A percentile compares a stretch with the other conserved stretches of the same genome.
These are phyloP conservation scores for Cherax destructor DNA, from an alignment of 1,140 invertebrate genomes.

Conservation along the genomic window DNA sequence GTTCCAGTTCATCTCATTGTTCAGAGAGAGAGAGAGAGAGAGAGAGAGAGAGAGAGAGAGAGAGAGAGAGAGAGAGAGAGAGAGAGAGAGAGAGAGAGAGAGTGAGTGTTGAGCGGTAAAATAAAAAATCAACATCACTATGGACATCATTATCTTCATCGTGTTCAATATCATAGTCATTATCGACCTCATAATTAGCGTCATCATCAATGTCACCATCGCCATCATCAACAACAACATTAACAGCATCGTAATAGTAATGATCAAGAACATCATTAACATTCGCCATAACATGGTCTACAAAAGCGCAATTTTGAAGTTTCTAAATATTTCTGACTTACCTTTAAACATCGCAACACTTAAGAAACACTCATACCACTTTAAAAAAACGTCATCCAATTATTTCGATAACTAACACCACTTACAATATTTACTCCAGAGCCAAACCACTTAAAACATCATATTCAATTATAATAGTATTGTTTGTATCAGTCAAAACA, in stretches of 20 bases:
- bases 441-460: neutral
- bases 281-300: neutral
- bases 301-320: too few species aligned
- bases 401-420: neutral
- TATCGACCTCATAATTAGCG: too few species aligned
- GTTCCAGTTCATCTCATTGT: neutral
- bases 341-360: too few species aligned
- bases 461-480: neutral
- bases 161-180: too few species aligned
- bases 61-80: neutral
- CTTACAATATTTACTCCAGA: neutral
- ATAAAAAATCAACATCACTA: neutral
- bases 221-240: neutral
- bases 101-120: neutral
- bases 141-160: too few species aligned
- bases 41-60: neutral
- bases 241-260: neutral
- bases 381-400: neutral
- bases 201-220: neutral
- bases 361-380: neutral
- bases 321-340: too few species aligned
- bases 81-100: neutral
- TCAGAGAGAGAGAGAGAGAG: neutral
- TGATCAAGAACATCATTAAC: neutral
- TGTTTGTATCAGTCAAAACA: neutral